Evolutionary conservation across 2,888 invertebrate species (phyloP).

Genomic region (Drosophila niveifrons): DNA sequence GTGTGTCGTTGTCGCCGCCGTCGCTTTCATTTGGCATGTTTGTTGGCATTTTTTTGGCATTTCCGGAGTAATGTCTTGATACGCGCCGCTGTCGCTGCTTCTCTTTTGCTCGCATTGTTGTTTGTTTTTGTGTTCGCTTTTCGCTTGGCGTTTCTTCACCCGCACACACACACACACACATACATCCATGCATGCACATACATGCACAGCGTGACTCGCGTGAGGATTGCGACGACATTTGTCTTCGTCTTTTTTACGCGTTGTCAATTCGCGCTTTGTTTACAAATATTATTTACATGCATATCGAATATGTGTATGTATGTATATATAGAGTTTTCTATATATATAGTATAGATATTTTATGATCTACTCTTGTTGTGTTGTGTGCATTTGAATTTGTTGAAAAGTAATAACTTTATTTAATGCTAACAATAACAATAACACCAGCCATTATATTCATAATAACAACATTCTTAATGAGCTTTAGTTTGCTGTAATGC

Average conservation of each 20-base stretch:
- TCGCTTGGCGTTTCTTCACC: constrained; percentile 58
- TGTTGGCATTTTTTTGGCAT: constrained; percentile 75
- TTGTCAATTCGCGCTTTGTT: constrained; percentile 42
- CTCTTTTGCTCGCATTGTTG: constrained; percentile 37
- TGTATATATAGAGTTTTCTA: background rate
- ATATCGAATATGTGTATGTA: background rate
- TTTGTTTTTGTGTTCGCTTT: constrained; percentile 56
- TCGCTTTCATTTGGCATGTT: constrained; percentile 52
- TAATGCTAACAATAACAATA: constrained; percentile 29
- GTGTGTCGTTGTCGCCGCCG: constrained; percentile 32
- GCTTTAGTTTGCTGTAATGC: constrained; percentile 14
- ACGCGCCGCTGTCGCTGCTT: constrained; percentile 24
- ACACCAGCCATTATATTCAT: constrained; percentile 30
- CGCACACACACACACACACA: constrained; percentile 29
- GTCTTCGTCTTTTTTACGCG: constrained; percentile 29
- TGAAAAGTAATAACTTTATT: constrained; percentile 38
- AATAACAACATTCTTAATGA: constrained; percentile 29
- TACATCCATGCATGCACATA: background rate
- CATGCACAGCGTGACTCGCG: constrained; percentile 28
- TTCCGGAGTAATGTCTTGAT: constrained; percentile 81
- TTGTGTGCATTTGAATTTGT: constrained; percentile 14
- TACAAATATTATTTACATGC: constrained; percentile 25
- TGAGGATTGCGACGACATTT: constrained; percentile 29
- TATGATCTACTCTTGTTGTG: constrained; percentile 17
- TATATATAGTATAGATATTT: background rate